Base-by-base conservation (phyloP, 92 coral and sea anemone species). In the Meandrina meandrites region DNA sequence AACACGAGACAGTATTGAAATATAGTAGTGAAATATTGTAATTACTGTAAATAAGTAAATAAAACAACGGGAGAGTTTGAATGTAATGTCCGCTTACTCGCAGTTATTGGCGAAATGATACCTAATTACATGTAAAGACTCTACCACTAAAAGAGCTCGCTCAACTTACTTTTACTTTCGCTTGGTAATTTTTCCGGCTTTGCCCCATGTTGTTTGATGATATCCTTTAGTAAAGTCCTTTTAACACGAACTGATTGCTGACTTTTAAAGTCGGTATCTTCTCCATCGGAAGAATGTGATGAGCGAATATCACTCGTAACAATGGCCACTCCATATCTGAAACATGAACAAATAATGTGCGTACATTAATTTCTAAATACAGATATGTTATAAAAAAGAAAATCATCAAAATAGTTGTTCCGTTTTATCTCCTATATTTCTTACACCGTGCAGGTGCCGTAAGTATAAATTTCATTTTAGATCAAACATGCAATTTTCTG, bases 241-340 rank as follows among this genome's bases (percentile, higher is more conserved):
- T 85, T 85, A 32, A 85, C 88, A 62, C 88, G 88, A 66, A 85
- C 88, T 32, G 88, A 37, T 16, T 42, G 82, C 21, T 31, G 88
- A 85, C 82, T 85, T 42, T 79, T 35, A 35, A 77, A 77, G 82
- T 85, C 88, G 19, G 80, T 22, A 75, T 85, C 51, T 78, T 77
- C 82, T 67, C 31, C 84, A 45, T 88, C 75, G 75, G 88, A 76
- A 67, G 77, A 47, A 34, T 57, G 80, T 21, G 79, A 45, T 37
- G 83, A 82, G 78, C 91, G 91, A 88, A 88, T 88, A 83, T 79
- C 82, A 70, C 91, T 88, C 72, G 88, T 79, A 82, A 77, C 86
- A 68, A 85, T 42, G 24, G 48, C 88, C 68, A 85, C 88, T 85
- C 88, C 88, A 66, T 85, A 85, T 2, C 88, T 85, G 83, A 76